Base-by-base conservation (phyloP, 2,888 invertebrate species). In the Rhingia rostrata region DNA sequence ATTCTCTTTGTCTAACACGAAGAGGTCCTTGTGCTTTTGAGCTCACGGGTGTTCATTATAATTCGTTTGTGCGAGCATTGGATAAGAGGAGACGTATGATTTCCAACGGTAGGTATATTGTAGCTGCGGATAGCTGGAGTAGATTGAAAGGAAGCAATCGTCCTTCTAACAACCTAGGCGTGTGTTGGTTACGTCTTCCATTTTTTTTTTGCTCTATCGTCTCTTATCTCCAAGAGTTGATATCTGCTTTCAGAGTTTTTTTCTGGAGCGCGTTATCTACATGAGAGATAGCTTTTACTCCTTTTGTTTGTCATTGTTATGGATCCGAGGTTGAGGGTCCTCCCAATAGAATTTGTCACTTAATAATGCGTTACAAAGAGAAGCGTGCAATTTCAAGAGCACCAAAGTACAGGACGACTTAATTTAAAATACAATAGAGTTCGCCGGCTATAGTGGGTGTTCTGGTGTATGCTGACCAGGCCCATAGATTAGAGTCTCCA, bases 131-230 rank as follows among this genome's bases (percentile, higher is more conserved):
- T 14, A 53, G 35, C 47, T 53, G 7, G 10, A 37, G 53, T 61
- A 73, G 69, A 84, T 84, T 84, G 84, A 84, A 84, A 64, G 64
- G 69, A 80, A 80, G 70, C 80, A 84, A 80, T 84, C 74, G 84
- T 80, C 84, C 84, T 79, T 84, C 74, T 70, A 80, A 74, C 69
- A 80, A 80, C 84, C 84, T 84, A 74, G 84, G 84, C 84, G 84
- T 80, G 64, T 70, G 49, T 79, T 83, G 37, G 37, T 53, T 69
- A 33, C 2, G 45, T 45, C 45, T 45, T 54, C 30, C 39, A 45
- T 35, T 35, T 37, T 5, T 41, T 49, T 61, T 67, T 39, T 47
- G 10, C 22, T 30, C 22, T 60, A 45, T 61, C 9, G 61, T 63
- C 22, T 22, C 69, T 49, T 69, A 53, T 66, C 72, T 49, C 56